Evolutionary conservation across 1,140 invertebrate species (phyloP).

Genomic region (Panagrolaimus sp.): DNA sequence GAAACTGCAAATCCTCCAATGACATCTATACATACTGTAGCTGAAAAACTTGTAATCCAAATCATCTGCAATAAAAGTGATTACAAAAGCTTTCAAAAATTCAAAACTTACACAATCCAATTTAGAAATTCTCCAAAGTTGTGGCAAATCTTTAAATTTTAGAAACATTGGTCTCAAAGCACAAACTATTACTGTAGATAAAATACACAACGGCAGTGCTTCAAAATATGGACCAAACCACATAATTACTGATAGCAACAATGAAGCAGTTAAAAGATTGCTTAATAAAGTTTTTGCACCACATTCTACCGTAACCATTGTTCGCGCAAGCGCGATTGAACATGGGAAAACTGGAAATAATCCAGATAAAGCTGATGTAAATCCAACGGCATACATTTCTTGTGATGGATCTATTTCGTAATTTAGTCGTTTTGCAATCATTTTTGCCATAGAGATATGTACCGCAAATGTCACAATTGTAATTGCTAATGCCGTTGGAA

Average conservation of each 20-base stretch:
- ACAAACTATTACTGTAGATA: constrained; percentile 33
- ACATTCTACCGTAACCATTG: constrained; percentile 29
- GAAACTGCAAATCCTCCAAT: constrained; percentile 32
- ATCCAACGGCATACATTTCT: constrained; percentile 39
- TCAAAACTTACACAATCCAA: constrained; percentile 29
- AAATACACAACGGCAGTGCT: constrained; percentile 33
- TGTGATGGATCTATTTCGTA: constrained; percentile 60
- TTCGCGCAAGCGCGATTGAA: constrained; percentile 30
- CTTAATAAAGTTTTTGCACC: constrained; percentile 17
- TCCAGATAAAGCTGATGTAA: constrained; percentile 1
- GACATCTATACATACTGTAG: constrained; percentile 31
- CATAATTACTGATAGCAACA: constrained; percentile 29
- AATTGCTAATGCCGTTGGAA: constrained; percentile 59
- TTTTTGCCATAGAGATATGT: constrained; percentile 61
- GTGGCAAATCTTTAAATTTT: constrained; percentile 24
- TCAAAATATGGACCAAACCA: constrained; percentile 30
- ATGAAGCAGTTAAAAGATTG: constrained; percentile 11
- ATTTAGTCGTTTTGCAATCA: constrained; percentile 60
- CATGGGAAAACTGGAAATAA: constrained; percentile 36
- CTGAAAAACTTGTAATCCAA: constrained; percentile 29
- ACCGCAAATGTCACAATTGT: constrained; percentile 61
- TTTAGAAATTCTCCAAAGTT: constrained; percentile 32
- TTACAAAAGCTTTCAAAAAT: not conserved
- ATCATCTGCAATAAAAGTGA: constrained; percentile 21
- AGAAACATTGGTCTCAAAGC: constrained; percentile 28